Evolutionary conservation across 2,113 vertebrate genomes (phyloP).

Genomic region (Donacobius atricapilla): DNA sequence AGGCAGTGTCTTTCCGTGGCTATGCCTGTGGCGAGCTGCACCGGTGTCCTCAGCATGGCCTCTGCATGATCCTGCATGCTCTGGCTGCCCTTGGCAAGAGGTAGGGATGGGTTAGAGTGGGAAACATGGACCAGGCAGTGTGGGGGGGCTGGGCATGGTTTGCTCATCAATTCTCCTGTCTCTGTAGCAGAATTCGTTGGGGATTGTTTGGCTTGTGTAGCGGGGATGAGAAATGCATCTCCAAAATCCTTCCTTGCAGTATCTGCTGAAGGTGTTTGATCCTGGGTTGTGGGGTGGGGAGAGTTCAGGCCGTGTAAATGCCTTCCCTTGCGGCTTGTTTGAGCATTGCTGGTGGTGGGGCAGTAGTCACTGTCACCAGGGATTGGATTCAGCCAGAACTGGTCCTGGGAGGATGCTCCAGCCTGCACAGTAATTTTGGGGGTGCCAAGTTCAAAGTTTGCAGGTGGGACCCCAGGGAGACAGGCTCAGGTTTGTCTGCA

Average conservation of each 20-base stretch:
- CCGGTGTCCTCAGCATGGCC: neutral
- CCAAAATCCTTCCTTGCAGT: rapidly evolving
- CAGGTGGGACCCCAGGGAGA: rapidly evolving
- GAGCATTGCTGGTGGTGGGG: rapidly evolving
- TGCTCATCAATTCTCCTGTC: neutral
- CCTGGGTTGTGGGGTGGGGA: rapidly evolving
- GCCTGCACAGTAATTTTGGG: neutral
- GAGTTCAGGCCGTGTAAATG: rapidly evolving
- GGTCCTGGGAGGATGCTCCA: neutral
- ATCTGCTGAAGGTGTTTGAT: neutral
- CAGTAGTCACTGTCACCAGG: neutral
- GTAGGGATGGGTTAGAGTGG: neutral
- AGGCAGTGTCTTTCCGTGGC: neutral
- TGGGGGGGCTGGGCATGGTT: rapidly evolving
- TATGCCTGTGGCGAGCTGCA: neutral
- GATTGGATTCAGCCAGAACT: neutral
- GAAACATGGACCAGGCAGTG: rapidly evolving
- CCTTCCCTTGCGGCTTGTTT: rapidly evolving
- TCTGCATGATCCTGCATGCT: neutral
- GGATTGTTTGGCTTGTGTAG: neutral
- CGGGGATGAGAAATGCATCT: neutral
- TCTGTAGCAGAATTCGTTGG: rapidly evolving
- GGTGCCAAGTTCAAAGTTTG: neutral
- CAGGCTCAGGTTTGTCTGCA: neutral
- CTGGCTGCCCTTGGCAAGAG: neutral